Evolutionary conservation across 2,113 vertebrate species (phyloP), one percentile per base, ranked within the genome.

Genomic region (Amazona guildingii): DNA sequence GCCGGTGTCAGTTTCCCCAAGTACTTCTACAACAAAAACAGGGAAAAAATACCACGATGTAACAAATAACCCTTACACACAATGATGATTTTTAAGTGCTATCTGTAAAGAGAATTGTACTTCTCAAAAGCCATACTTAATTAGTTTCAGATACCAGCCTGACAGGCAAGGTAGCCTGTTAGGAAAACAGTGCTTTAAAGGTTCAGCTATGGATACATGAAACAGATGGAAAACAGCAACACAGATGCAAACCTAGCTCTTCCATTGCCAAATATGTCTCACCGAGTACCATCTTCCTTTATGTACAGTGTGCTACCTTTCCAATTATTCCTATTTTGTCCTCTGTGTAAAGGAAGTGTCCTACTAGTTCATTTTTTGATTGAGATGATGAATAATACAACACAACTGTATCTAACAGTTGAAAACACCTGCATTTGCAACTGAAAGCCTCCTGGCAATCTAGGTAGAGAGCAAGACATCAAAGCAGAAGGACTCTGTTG

Each of bases 341-440:
- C 62, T 91, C 75, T 70, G 27, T 83, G 61, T 89, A 83, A 96
- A 92, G 24, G 80, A 94, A 90, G 35, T 54, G 55, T 87, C 68
- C 68, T 75, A 37, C 64, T 94, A 93, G 88, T 94, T 82, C 15
- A 33, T 64, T 92, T 93, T 83, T 72, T 92, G 66, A 61, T 61
- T 59, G 59, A 85, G 62, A 41, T 87, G 54, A 74, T 95, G 79
- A 96, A 95, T 96, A 95, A 92, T 90, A 90, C 66, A 96, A 90
- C 85, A 90, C 35, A 82, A 44, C 69, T 88, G 9, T 69, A 68
- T 84, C 73, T 86, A 85, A 64, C 48, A 64, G 44, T 24, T 92
- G 72, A 93, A 85, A 92, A 95, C 93, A 93, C 59, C 86, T 94
- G 91, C 90, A 89, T 95, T 95, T 96, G 73, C 94, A 95, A 91